A percentile compares a stretch with the other conserved stretches of the same genome.
Conservation (phyloP, 2,797 vertebrate genomes). For the Psittacula derbiana region DNA sequence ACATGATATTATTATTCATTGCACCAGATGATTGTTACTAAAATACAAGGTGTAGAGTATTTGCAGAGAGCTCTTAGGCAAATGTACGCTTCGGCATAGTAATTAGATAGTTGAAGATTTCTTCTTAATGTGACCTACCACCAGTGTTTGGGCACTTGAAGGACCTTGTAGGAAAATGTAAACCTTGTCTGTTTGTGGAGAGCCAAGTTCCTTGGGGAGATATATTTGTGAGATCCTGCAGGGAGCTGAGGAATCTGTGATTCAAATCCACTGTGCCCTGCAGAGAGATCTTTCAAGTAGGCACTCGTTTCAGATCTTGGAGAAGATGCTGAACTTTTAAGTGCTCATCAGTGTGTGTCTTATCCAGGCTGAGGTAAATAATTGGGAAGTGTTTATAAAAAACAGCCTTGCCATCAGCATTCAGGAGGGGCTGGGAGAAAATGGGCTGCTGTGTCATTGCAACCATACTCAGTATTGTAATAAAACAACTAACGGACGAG, state of each 20-base stretch:
- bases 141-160: background rate
- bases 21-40: constrained; percentile 22
- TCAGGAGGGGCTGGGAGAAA: background rate
- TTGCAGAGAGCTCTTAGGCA: constrained; percentile 5
- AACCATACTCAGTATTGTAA: background rate
- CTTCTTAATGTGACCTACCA: background rate
- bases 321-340: constrained; percentile 29
- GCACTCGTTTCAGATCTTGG: background rate
- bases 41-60: constrained; percentile 7
- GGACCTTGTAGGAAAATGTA: background rate
- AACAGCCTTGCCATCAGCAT: background rate
- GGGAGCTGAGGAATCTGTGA: constrained; percentile 42
- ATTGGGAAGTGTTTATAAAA: constrained; percentile 48
- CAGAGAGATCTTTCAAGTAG: constrained; percentile 24
- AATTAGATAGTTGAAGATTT: constrained; percentile 24
- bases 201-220: constrained; percentile 31
- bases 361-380: constrained; percentile 42
- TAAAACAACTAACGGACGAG: background rate
- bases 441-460: background rate
- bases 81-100: background rate
- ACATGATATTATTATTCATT: background rate
- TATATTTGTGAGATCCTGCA: constrained; percentile 60
- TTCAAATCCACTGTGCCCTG: constrained; percentile 41
- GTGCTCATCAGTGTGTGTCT: constrained; percentile 40
- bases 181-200: background rate